phyloP scores from a whole-genome alignment of 2,113 vertebrate species.

The Typhlomys cinereus region DNA sequence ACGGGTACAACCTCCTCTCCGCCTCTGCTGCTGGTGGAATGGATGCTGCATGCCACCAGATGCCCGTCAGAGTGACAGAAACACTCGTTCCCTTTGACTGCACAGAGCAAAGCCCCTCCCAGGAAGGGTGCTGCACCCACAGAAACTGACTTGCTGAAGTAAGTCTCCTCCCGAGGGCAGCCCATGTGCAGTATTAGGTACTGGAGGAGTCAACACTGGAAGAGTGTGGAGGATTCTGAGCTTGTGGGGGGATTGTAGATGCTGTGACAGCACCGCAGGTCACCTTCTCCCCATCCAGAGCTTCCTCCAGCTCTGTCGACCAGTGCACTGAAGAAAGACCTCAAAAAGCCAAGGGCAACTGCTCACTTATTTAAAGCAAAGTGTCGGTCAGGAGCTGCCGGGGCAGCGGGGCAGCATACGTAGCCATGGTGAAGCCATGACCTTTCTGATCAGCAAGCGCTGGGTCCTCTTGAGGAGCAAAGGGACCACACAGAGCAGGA shows the following conservation, averaged over 20 bases:
- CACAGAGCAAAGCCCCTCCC: neutral
- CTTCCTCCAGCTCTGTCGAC: neutral
- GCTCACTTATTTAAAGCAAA: neutral
- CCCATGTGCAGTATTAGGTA: neutral
- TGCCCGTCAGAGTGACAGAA: rapidly evolving
- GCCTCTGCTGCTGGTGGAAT: neutral
- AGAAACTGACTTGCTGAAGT: neutral
- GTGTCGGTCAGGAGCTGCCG: neutral
- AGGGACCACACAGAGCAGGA: neutral
- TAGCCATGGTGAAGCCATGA: neutral
- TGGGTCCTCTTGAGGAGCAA: neutral
- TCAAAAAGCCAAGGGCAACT: neutral
- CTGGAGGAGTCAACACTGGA: neutral
- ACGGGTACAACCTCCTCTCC: neutral
- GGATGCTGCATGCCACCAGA: neutral
- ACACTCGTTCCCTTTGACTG: neutral
- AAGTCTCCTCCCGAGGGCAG: no score
- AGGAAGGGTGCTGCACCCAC: neutral
- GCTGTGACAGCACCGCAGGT: rapidly evolving
- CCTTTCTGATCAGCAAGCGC: neutral
- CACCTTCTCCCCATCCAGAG: neutral
- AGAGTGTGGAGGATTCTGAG: rapidly evolving
- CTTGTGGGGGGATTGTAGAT: rapidly evolving
- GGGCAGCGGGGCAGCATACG: no score
- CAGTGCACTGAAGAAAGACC: neutral